Percentiles rank a stretch among this genome's conserved stretches.
Conservation (phyloP, 2,888 invertebrate genomes). For the Chrysolina americana region DNA sequence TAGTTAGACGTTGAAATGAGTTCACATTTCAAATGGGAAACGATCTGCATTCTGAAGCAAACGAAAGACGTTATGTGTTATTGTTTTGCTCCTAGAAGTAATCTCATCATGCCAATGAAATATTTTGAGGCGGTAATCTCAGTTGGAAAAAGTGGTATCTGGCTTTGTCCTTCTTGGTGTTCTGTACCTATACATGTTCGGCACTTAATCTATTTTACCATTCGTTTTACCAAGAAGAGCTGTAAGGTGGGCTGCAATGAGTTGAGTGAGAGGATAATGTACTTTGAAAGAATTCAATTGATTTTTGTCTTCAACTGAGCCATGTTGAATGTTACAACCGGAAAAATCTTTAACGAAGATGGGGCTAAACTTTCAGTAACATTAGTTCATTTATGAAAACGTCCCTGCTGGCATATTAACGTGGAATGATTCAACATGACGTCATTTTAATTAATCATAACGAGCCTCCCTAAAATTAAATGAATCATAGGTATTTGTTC, state of each 20-base stretch:
- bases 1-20: conserved; percentile 18
- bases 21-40: conserved; percentile 28
- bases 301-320: neutral
- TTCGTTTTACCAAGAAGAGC: neutral
- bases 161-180: conserved; percentile 2
- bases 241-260: neutral
- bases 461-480: too few species aligned
- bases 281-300: neutral
- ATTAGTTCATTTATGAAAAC: too few species aligned
- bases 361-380: too few species aligned
- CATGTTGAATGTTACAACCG: too few species aligned
- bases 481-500: too few species aligned
- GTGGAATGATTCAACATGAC: too few species aligned
- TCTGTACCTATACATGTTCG: conserved; percentile 4
- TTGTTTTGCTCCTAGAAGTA: conserved; percentile 37
- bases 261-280: neutral
- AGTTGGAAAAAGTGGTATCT: conserved; percentile 22
- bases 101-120: conserved; percentile 27
- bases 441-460: too few species aligned
- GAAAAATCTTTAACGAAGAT: too few species aligned
- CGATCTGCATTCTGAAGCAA: conserved; percentile 27
- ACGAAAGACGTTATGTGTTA: conserved; percentile 38
- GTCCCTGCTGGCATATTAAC: too few species aligned
- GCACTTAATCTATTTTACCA: neutral
- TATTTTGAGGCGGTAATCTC: conserved; percentile 11